Base-by-base conservation (phyloP, 2,113 vertebrate genomes). In the Chascanopsetta lugubris region DNA sequence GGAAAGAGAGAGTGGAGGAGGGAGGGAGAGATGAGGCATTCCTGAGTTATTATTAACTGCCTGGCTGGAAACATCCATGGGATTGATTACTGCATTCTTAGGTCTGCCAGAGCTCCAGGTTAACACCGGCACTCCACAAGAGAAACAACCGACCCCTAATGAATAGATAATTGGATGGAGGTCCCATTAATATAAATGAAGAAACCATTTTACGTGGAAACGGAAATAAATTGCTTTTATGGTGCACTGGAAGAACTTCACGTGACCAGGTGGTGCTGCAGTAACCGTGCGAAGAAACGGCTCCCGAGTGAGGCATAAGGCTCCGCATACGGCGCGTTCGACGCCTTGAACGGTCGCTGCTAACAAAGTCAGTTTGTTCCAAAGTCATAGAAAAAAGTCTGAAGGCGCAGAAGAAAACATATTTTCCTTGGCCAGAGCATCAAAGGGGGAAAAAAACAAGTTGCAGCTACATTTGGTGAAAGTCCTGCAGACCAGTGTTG, bases 141-240 rank as follows among this genome's bases (percentile, higher is more conserved):
- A 84, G 58, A 85, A 88, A 86, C 69, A 80, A 67, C 24, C 34
- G 12, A 4, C 26, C 47, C 48, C 43, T 64, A 80, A 78, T 84
- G 56, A 87, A 85, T 69, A 76, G 72, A 83, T 87, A 85, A 88
- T 68, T 68, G 29, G 60, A 75, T 77, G 67, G 32, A 80, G 36
- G 55, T 68, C 25, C 69, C 40, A 82, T 86, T 76, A 77, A 78
- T 73, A 80, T 81, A 72, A 84, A 78, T 72, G 38, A 81, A 69
- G 67, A 67, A 84, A 76, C 18, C 64, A 67, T 72, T 29, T 11
- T 15, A 22, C 20, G 56, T 57, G 30, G 27, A 69, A 80, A 72
- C 22, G 48, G 64, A 71, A 82, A 69, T n/a, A 40, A 67, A 84
- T 69, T 55, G 57, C 22, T 38, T 57, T 57, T 62, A 72, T 20